These are phyloP conservation scores for Thunnus albacares DNA, from an alignment of 2,797 vertebrate genomes.

Conservation along the genomic window DNA sequence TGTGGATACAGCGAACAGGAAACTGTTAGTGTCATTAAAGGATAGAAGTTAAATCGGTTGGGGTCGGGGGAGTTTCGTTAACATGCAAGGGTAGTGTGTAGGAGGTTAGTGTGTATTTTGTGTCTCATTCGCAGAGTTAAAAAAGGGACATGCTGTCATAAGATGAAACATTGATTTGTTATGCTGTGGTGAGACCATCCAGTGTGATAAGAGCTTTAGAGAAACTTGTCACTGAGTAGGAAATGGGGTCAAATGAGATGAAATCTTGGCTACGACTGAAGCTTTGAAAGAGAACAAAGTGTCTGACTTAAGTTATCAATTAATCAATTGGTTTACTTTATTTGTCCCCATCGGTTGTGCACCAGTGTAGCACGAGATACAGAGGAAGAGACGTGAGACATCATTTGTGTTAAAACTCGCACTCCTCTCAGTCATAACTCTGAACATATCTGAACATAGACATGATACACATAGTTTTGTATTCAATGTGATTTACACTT, in stretches of 20 bases:
- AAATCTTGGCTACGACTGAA: not conserved
- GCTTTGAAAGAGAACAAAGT: no score
- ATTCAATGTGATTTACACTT: no score
- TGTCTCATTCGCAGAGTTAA: not conserved
- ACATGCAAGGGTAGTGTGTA: not conserved
- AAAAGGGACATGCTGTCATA: not conserved
- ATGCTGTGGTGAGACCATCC: not conserved
- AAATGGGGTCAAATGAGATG: not conserved
- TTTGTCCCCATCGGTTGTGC: no score
- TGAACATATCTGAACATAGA: no score
- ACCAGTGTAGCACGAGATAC: no score
- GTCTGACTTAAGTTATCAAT: not conserved
- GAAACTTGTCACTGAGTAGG: not conserved
- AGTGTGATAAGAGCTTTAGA: not conserved
- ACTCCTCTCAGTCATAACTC: no score
- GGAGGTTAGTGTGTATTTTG: not conserved
- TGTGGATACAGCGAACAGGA: conserved; percentile 36
- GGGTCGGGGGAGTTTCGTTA: not conserved
- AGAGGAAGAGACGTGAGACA: no score
- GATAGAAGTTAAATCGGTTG: not conserved
- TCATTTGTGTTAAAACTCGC: no score
- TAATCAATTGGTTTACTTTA: not conserved
- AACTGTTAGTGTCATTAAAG: conserved; percentile 37
- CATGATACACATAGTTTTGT: no score
- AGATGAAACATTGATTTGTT: not conserved